phyloP scores from a whole-genome alignment of 2,888 invertebrate species.

The Tupiocoris notatus region DNA sequence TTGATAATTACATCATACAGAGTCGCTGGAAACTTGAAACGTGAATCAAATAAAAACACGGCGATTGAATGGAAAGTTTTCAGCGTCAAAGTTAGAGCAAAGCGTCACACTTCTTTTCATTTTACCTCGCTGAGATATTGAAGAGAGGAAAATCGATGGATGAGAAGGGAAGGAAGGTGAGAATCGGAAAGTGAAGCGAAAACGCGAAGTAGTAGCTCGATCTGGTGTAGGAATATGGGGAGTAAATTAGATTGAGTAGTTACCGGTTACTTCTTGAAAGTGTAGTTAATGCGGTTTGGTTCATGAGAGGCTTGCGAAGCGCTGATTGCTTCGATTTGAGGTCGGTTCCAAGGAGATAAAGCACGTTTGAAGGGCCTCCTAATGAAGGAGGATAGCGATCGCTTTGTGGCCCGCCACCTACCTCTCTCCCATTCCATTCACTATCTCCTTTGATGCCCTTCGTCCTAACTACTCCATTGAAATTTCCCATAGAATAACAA shows the following conservation, averaged over 20 bases:
- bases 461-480: slow-evolving; percentile 36
- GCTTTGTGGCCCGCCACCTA: slow-evolving; percentile 27
- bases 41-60: too few species aligned
- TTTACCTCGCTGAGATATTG: too few species aligned
- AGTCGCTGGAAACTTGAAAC: too few species aligned
- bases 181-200: too few species aligned
- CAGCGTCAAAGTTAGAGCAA: too few species aligned
- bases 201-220: neutral
- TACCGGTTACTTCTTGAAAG: slow-evolving; percentile 41
- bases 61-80: too few species aligned
- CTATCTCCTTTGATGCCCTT: slow-evolving; percentile 3
- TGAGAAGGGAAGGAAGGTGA: too few species aligned
- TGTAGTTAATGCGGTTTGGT: slow-evolving; percentile 37
- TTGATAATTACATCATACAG: too few species aligned
- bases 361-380: slow-evolving; percentile 33
- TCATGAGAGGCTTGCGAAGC: slow-evolving; percentile 25
- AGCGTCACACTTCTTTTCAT: too few species aligned
- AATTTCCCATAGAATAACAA: slow-evolving; percentile 37
- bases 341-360: slow-evolving; percentile 38
- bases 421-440: neutral
- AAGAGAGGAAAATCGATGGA: too few species aligned
- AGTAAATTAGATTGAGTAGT: slow-evolving; percentile 40
- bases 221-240: neutral
- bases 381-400: slow-evolving; percentile 39
- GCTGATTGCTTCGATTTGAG: slow-evolving; percentile 39